Conservation (phyloP, 1,140 invertebrate genomes). For the Brachionus rotundiformis region DNA sequence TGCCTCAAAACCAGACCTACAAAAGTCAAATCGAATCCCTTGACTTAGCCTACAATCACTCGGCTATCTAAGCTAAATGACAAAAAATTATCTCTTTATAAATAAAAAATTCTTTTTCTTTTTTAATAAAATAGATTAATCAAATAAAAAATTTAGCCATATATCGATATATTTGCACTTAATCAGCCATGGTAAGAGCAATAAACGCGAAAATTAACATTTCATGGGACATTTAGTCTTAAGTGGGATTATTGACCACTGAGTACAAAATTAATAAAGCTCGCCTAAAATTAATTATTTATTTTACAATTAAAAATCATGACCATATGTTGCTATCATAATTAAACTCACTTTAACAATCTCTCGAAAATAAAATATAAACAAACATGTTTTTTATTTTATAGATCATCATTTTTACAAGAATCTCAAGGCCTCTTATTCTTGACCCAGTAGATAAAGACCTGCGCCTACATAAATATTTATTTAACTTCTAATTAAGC, state of each 20-base stretch:
- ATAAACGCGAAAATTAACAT: background rate
- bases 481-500: background rate
- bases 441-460: background rate
- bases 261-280: background rate
- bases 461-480: background rate
- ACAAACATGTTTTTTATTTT: background rate
- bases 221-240: background rate
- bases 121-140: too few species aligned
- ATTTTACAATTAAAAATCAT: background rate
- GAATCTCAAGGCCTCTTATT: background rate
- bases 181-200: background rate
- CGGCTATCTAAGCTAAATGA: too few species aligned
- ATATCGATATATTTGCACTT: background rate
- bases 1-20: too few species aligned
- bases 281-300: constrained; percentile 12
- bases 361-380: background rate
- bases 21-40: too few species aligned
- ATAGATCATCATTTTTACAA: background rate
- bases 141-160: background rate
- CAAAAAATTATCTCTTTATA: too few species aligned
- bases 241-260: background rate
- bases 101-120: too few species aligned
- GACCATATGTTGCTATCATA: background rate
- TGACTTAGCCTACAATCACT: too few species aligned
- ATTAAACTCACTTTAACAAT: background rate